These are phyloP conservation scores for Setipinna tenuifilis DNA, from an alignment of 2,797 vertebrate species.

Conservation along the genomic window DNA sequence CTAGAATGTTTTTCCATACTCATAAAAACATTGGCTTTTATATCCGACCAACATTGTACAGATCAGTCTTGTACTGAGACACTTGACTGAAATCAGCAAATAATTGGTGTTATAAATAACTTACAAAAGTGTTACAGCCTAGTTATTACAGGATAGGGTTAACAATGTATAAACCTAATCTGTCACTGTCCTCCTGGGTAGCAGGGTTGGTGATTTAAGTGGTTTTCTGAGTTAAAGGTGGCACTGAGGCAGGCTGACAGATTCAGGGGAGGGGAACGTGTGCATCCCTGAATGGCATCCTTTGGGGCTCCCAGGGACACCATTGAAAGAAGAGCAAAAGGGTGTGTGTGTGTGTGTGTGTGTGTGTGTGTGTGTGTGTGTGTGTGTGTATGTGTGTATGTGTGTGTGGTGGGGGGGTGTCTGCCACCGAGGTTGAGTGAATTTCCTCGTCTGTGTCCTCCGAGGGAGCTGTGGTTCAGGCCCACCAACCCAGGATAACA, in stretches of 20 bases:
- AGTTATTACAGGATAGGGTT: not conserved
- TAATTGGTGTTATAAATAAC: not conserved
- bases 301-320: not conserved
- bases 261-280: not conserved
- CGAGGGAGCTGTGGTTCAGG: conserved; percentile 56
- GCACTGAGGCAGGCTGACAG: not conserved
- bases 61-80: not conserved
- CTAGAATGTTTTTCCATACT: no score
- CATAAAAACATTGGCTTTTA: no score
- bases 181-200: not conserved
- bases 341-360: not conserved
- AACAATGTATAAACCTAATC: not conserved
- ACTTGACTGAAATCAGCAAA: not conserved
- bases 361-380: no score
- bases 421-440: conserved; percentile 43
- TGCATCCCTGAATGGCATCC: not conserved
- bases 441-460: conserved; percentile 41
- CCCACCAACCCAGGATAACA: conserved; percentile 62
- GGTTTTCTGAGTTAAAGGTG: not conserved
- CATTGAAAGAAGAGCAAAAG: not conserved
- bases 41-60: not conserved
- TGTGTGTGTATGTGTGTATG: no score
- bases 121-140: not conserved
- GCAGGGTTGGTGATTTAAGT: not conserved
- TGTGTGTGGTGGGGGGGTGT: not conserved